Conservation (phyloP, 2,113 vertebrate species). For the Craseonycteris thonglongyai region DNA sequence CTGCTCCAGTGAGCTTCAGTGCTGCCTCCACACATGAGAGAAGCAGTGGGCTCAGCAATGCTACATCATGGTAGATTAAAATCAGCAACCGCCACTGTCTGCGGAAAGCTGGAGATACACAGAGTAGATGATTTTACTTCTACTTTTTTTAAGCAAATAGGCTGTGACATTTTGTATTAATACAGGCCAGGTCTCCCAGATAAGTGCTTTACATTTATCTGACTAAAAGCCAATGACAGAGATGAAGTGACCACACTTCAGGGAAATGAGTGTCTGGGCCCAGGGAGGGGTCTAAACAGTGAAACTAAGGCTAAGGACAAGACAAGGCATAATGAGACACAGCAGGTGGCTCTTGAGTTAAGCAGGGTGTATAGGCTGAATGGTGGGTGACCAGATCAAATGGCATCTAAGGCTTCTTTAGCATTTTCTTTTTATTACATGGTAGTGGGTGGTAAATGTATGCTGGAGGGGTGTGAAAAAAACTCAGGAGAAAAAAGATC, state of each 20-base stretch:
- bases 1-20: neutral
- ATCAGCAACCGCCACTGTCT: neutral
- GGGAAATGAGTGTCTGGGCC: neutral
- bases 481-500: neutral
- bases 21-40: neutral
- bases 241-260: neutral
- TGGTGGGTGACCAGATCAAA: neutral
- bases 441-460: neutral
- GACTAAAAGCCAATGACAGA: conserved; percentile 53
- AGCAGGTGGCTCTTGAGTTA: neutral
- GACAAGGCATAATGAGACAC: neutral
- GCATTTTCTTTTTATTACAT: neutral
- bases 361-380: neutral
- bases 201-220: conserved; percentile 44
- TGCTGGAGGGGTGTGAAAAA: neutral
- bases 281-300: neutral
- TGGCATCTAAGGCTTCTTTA: neutral
- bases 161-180: conserved; percentile 30
- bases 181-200: conserved; percentile 21
- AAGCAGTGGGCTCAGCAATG: neutral
- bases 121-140: conserved; percentile 9
- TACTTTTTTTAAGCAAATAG: conserved; percentile 43
- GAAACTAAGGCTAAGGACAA: neutral
- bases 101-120: conserved; percentile 18
- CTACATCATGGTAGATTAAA: neutral